These are phyloP conservation scores for Sebastes fasciatus DNA, from an alignment of 2,113 vertebrate species.

Conservation along the genomic window DNA sequence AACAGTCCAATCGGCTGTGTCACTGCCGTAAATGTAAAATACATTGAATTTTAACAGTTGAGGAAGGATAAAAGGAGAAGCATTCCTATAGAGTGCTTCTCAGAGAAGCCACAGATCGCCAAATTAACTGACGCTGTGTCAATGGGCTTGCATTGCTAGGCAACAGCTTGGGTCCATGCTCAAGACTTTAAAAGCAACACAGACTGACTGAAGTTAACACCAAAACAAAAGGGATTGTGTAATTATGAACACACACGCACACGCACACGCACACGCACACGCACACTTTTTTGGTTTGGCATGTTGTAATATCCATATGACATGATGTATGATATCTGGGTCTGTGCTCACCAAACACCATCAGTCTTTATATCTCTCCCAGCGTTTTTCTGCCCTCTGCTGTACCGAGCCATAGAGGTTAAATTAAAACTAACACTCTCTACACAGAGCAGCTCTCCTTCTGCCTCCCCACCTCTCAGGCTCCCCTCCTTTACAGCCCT, in stretches of 20 bases:
- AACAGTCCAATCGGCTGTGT: too few relatives aligned
- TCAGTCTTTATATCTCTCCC: constrained; percentile 22
- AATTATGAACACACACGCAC: too few relatives aligned
- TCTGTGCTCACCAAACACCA: background rate
- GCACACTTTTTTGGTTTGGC: background rate
- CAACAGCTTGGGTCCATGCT: too few relatives aligned
- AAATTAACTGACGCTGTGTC: background rate
- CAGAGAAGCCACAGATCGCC: background rate
- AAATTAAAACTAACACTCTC: constrained; percentile 16
- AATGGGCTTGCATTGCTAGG: too few relatives aligned
- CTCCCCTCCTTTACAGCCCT: constrained; percentile 4
- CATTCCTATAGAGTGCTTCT: background rate
- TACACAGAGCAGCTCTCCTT: background rate
- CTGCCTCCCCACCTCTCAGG: background rate
- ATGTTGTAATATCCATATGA: constrained; percentile 4
- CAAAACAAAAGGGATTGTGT: too few relatives aligned
- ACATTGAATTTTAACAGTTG: background rate
- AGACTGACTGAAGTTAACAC: too few relatives aligned
- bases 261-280: too few relatives aligned
- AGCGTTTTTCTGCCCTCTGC: constrained; percentile 2
- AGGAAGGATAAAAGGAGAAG: background rate
- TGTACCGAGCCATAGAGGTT: background rate
- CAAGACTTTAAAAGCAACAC: too few relatives aligned
- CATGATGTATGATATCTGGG: constrained; percentile 20
- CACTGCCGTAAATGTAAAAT: background rate